Conservation (phyloP, 1,140 invertebrate genomes). For the Kradibia gibbosae region DNA sequence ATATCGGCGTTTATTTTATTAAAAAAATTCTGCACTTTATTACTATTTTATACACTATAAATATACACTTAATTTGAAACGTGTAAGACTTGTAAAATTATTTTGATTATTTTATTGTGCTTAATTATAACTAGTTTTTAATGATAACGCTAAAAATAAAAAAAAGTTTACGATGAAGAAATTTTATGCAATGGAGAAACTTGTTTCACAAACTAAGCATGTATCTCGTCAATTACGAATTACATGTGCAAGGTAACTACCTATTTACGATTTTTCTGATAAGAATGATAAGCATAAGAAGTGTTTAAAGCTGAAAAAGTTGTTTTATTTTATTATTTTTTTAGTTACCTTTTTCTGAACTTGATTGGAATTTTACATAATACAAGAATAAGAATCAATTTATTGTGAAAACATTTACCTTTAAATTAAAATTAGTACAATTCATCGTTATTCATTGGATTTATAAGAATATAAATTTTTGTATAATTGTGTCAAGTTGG, state of each 20-base stretch:
- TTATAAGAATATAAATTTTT: too few species aligned
- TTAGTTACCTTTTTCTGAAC: neutral
- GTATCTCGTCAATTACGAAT: conserved; percentile 29
- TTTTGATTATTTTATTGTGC: neutral
- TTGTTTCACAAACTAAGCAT: conserved; percentile 6
- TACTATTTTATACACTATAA: neutral
- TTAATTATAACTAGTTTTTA: conserved; percentile 31
- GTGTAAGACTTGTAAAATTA: neutral
- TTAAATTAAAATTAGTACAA: too few species aligned
- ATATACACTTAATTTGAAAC: neutral
- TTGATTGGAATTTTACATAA: neutral
- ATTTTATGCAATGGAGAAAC: conserved; percentile 17
- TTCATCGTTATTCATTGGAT: too few species aligned
- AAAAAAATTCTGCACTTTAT: neutral
- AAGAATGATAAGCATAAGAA: conserved; percentile 21
- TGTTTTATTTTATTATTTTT: conserved; percentile 10
- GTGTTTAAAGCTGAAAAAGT: conserved; percentile 10
- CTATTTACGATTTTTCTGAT: conserved; percentile 28
- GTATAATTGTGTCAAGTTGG: too few species aligned
- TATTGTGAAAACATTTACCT: too few species aligned
- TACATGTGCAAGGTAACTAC: conserved; percentile 33
- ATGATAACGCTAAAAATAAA: conserved; percentile 21
- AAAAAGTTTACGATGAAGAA: conserved; percentile 13
- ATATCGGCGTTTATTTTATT: neutral
- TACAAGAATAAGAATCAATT: neutral